These are phyloP conservation scores for Huso huso DNA, from an alignment of 2,797 vertebrate species.

Conservation along the genomic window DNA sequence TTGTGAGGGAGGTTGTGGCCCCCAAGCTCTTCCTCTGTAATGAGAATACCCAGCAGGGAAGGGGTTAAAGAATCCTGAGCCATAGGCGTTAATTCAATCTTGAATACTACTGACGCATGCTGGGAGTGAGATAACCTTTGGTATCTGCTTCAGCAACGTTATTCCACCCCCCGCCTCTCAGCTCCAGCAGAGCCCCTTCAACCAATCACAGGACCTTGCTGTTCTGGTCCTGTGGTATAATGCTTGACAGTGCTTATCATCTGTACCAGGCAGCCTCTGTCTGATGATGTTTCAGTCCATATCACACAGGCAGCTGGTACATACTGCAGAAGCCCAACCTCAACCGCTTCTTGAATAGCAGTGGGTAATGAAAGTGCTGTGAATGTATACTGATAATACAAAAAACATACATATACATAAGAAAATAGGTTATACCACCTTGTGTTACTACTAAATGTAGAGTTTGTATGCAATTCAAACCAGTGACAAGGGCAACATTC, in stretches of 20 bases:
- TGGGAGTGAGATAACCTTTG: conserved; percentile 16
- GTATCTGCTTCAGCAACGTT: conserved; percentile 6
- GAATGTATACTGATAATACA: too few species aligned
- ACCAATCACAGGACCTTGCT: conserved; percentile 2
- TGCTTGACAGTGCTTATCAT: not conserved
- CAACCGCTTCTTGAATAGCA: not conserved
- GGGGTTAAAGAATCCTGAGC: conserved; percentile 4
- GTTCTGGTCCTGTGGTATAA: not conserved
- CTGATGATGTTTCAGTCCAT: not conserved
- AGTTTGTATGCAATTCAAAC: too few species aligned
- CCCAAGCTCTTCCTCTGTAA: not conserved
- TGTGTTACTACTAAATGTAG: too few species aligned
- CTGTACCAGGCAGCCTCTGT: conserved; percentile 4
- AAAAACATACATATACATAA: too few species aligned
- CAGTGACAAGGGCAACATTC: too few species aligned
- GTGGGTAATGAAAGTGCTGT: too few species aligned
- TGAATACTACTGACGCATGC: conserved; percentile 14
- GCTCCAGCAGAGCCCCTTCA: conserved; percentile 1
- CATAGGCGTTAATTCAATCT: conserved; percentile 20
- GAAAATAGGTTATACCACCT: too few species aligned
- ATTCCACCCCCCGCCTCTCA: not conserved
- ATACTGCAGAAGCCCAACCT: not conserved
- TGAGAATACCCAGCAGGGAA: conserved; percentile 8
- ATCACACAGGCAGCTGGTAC: conserved; percentile 1
- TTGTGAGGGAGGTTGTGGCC: too few species aligned